Base-by-base conservation (phyloP, 2,113 vertebrate species). In the Gallinago jamesoni region DNA sequence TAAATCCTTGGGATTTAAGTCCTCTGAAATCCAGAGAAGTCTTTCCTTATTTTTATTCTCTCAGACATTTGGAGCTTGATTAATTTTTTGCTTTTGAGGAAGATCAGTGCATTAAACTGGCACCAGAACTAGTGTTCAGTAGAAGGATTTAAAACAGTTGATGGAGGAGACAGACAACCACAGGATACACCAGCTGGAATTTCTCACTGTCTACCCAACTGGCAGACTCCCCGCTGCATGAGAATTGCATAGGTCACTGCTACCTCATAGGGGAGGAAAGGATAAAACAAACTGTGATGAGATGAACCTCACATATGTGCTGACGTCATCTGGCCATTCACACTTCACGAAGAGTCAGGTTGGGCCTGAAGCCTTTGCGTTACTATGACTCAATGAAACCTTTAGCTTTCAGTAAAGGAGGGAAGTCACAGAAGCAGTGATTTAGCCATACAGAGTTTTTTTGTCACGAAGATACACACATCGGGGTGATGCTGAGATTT, bases 141-240 rank as follows among this genome's bases (percentile, higher is more conserved):
- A 60, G 43, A 82, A 86, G 79, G 85, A 67, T 78, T 94, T 91
- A 43, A 84, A 68, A 57, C 83, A 94, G 86, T 53, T 0, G 15
- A 52, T 64, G 66, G 25, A 75, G 85, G 85, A 43, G 70, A 50
- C 64, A 55, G 83, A 0, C 52, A 89, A 56, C 30, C 66, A 68
- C 73, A 84, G 73, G 83, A 55, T 53, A 43, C 53, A 86, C 35
- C 60, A 88, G 64, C 86, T 93, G 88, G 68, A 87, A 87, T 89
- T 48, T 84, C 60, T 96, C 67, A 39, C 33, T 60, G 31, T 47
- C 53, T 93, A 1, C 66, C 31, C 33, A 79, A 14, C 45, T 33
- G 24, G 35, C 22, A 33, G 79, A 35, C 77, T 86, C 76, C 45
- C 33, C 50, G 39, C 64, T 1, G 3, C 52, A 25, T 53, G 52